Evolutionary conservation across 2,888 invertebrate species (phyloP).

Genomic region (Drosophila tripunctata): DNA sequence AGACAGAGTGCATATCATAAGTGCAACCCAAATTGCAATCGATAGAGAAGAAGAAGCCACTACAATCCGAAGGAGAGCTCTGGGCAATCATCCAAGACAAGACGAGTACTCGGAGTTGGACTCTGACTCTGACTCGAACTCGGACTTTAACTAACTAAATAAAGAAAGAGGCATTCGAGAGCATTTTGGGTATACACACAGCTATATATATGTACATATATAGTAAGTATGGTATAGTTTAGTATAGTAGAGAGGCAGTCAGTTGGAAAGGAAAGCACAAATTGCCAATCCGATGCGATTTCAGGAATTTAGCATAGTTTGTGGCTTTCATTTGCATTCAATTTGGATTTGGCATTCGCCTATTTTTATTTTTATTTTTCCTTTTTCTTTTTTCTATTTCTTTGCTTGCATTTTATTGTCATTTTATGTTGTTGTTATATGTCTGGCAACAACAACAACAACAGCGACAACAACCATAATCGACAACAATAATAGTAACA

Average conservation of each 20-base stretch:
- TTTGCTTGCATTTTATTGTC: constrained; percentile 66
- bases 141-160: constrained; percentile 57
- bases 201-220: constrained; percentile 19
- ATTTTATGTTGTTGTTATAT: constrained; percentile 74
- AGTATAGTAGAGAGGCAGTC: constrained; percentile 3
- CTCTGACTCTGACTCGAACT: background rate
- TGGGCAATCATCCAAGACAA: constrained; percentile 44
- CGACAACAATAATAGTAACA: constrained; percentile 78
- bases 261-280: constrained; percentile 74
- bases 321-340: constrained; percentile 83
- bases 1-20: constrained; percentile 35
- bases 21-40: constrained; percentile 41
- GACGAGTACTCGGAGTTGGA: constrained; percentile 28
- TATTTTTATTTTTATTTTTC: constrained; percentile 39
- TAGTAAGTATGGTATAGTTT: no score
- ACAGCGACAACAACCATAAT: constrained; percentile 62
- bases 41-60: constrained; percentile 41
- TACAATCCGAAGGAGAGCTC: constrained; percentile 11
- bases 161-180: constrained; percentile 56
- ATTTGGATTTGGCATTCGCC: constrained; percentile 75
- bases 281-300: constrained; percentile 81
- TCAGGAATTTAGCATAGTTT: constrained; percentile 81
- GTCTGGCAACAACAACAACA: constrained; percentile 54
- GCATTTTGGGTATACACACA: constrained; percentile 37
- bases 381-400: constrained; percentile 31